phyloP scores from a whole-genome alignment of 2,113 vertebrate genomes.

The Thunnus maccoyii region DNA sequence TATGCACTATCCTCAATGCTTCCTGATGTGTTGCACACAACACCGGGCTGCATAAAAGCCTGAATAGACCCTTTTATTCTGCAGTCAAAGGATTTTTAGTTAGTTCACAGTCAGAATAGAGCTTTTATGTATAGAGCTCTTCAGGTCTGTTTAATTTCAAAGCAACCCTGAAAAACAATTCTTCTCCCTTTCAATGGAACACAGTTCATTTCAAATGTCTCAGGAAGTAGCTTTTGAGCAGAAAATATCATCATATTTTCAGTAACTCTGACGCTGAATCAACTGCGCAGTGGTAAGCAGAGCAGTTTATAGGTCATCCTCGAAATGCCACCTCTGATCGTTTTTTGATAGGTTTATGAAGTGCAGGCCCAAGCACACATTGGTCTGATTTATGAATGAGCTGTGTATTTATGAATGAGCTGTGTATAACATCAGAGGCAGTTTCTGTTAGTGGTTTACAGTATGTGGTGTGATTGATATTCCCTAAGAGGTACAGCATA shows the following conservation, averaged over 20 bases:
- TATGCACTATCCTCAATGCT: conserved; percentile 3
- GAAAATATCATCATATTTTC: conserved; percentile 64
- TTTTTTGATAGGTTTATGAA: conserved; percentile 60
- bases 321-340: conserved; percentile 68
- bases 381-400: conserved; percentile 58
- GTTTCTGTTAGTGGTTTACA: conserved; percentile 29
- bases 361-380: conserved; percentile 28
- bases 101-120: conserved; percentile 43
- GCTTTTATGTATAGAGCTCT: conserved; percentile 43
- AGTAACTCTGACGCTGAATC: conserved; percentile 61
- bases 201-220: conserved; percentile 58
- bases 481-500: conserved; percentile 12
- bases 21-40: conserved; percentile 5
- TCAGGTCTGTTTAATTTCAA: conserved; percentile 54
- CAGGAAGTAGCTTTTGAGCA: conserved; percentile 63
- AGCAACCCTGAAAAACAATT: conserved; percentile 51
- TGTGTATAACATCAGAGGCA: conserved; percentile 19
- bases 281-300: conserved; percentile 39
- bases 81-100: conserved; percentile 53
- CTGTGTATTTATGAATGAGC: conserved; percentile 50
- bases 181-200: conserved; percentile 52
- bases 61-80: conserved; percentile 42
- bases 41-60: conserved; percentile 31
- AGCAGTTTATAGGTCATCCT: conserved; percentile 69
- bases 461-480: conserved; percentile 45